Percentiles rank a stretch among this genome's conserved stretches.
Evolutionary conservation across 2,888 invertebrate species (phyloP).

Genomic region (Ophion ellenae): DNA sequence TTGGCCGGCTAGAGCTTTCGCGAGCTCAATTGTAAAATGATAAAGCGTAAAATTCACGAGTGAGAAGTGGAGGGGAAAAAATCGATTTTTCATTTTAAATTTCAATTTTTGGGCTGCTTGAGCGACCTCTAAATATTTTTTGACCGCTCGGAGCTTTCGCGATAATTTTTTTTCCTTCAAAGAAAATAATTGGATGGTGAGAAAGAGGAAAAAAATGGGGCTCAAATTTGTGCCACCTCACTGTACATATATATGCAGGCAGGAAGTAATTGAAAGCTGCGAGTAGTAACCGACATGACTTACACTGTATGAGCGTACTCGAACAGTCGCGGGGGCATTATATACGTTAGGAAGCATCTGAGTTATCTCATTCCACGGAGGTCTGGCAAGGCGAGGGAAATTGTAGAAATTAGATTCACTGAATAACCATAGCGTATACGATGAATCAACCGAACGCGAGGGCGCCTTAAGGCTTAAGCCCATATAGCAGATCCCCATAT

Average conservation of each 20-base stretch:
- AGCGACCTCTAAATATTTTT: no score
- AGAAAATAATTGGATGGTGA: no score
- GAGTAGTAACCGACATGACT: not conserved
- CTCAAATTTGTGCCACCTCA: no score
- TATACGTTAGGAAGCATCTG: slow-evolving; percentile 32
- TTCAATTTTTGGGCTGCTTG: no score
- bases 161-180: no score
- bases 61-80: no score
- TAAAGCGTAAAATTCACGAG: no score
- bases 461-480: slow-evolving; percentile 63
- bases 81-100: no score
- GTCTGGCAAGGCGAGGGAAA: slow-evolving; percentile 45
- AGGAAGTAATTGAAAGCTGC: slow-evolving; percentile 22
- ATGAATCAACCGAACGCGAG: slow-evolving; percentile 63
- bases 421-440: slow-evolving; percentile 61
- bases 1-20: no score
- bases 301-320: not conserved
- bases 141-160: no score
- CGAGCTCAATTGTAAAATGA: no score
- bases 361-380: slow-evolving; percentile 41
- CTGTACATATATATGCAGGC: not conserved
- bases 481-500: slow-evolving; percentile 20
- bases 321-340: not conserved
- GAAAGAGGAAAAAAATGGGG: no score
- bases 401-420: slow-evolving; percentile 66